Evolutionary conservation across 1,140 invertebrate genomes (phyloP).

Genomic region (Anagrus nilaparvatae): DNA sequence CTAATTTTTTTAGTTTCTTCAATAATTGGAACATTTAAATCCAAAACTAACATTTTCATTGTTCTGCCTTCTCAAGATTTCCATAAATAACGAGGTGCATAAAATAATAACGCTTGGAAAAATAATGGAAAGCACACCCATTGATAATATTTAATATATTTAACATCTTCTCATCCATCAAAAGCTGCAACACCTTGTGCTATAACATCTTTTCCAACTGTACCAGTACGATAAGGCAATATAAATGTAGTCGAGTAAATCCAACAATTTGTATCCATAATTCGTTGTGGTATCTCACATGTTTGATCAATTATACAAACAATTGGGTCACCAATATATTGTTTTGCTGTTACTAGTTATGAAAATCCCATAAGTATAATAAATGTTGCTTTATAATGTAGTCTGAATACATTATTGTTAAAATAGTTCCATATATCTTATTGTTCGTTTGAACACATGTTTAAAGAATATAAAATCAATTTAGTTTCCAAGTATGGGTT

Average conservation of each 20-base stretch:
- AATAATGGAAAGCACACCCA: slow-evolving; percentile 78
- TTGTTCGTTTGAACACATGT: too few species aligned
- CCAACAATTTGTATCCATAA: slow-evolving; percentile 66
- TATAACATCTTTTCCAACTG: slow-evolving; percentile 30
- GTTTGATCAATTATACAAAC: slow-evolving; percentile 48
- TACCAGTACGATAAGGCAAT: slow-evolving; percentile 24
- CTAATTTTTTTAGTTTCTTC: too few species aligned
- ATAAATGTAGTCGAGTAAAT: slow-evolving; percentile 68
- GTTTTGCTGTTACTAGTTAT: slow-evolving; percentile 54
- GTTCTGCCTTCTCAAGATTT: slow-evolving; percentile 62
- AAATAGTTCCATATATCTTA: too few species aligned
- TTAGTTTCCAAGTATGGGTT: too few species aligned
- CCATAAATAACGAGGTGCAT: slow-evolving; percentile 65
- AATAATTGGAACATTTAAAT: slow-evolving; percentile 33
- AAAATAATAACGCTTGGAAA: slow-evolving; percentile 69
- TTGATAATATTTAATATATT: slow-evolving; percentile 76
- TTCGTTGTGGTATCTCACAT: too few species aligned
- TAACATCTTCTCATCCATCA: slow-evolving; percentile 43
- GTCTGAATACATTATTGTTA: slow-evolving; percentile 54
- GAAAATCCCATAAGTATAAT: slow-evolving; percentile 54
- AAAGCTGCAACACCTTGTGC: slow-evolving; percentile 28
- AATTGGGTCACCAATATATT: slow-evolving; percentile 63
- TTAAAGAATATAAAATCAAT: too few species aligned
- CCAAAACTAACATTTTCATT: slow-evolving; percentile 42
- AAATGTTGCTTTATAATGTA: slow-evolving; percentile 59